Evolutionary conservation across 2,888 invertebrate genomes (phyloP).

Genomic region (Hymenopus coronatus): DNA sequence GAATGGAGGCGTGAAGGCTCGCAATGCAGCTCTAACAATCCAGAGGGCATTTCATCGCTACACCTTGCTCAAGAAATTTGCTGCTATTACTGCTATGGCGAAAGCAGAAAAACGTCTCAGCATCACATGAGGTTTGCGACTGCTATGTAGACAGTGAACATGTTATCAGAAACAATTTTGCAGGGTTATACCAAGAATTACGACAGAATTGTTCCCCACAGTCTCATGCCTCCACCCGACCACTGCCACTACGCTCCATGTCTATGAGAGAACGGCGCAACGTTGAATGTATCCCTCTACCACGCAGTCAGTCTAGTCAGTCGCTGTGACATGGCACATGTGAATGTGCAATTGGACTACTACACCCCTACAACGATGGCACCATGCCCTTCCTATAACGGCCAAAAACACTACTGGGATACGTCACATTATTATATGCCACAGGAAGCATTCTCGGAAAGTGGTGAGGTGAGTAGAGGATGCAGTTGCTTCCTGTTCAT

Average conservation of each 20-base stretch:
- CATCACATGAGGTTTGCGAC: constrained; percentile 44
- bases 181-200: constrained; percentile 47
- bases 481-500: not conserved
- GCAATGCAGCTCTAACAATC: constrained; percentile 91
- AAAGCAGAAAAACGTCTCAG: constrained; percentile 88
- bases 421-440: constrained; percentile 38
- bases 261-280: constrained; percentile 73
- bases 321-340: constrained; percentile 44
- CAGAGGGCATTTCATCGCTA: constrained; percentile 94
- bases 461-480: constrained; percentile 36
- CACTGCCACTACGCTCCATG: constrained; percentile 70
- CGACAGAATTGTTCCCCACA: constrained; percentile 52
- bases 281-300: constrained; percentile 56
- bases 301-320: constrained; percentile 64
- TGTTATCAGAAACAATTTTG: constrained; percentile 40
- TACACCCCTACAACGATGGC: constrained; percentile 13
- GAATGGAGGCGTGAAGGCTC: constrained; percentile 90
- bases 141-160: constrained; percentile 37
- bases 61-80: constrained; percentile 90
- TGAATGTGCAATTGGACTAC: constrained; percentile 18
- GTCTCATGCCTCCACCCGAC: constrained; percentile 35
- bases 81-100: constrained; percentile 90
- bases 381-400: constrained; percentile 22
- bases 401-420: constrained; percentile 32
- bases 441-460: constrained; percentile 38